These are phyloP conservation scores for Phasia obesa DNA, from an alignment of 2,888 invertebrate species.

Conservation along the genomic window DNA sequence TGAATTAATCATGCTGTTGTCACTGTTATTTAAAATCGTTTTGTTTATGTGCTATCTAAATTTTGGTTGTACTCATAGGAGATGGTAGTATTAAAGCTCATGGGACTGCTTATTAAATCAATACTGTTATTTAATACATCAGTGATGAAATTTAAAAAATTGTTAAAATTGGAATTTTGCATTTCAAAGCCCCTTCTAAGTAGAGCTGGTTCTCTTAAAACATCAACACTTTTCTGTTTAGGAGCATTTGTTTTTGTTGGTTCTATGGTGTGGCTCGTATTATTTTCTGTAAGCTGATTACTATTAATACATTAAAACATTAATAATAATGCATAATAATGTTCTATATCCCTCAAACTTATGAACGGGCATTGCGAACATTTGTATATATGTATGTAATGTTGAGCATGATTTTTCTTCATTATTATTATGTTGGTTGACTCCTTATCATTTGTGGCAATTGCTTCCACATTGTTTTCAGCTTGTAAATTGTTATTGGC, in stretches of 20 bases:
- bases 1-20: slow-evolving; percentile 1
- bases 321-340: slow-evolving; percentile 17
- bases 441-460: slow-evolving; percentile 19
- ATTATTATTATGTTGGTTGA: slow-evolving; percentile 14
- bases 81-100: slow-evolving; percentile 35
- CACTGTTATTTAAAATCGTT: slow-evolving; percentile 43
- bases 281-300: slow-evolving; percentile 66
- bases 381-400: slow-evolving; percentile 73
- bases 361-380: slow-evolving; percentile 80
- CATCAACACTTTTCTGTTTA: slow-evolving; percentile 81
- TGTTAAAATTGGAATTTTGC: slow-evolving; percentile 60
- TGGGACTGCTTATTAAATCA: slow-evolving; percentile 27
- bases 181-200: slow-evolving; percentile 77
- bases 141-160: slow-evolving; percentile 44
- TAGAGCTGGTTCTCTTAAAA: slow-evolving; percentile 78
- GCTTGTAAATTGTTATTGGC: too few species aligned
- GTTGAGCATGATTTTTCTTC: slow-evolving; percentile 5
- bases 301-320: slow-evolving; percentile 82
- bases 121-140: slow-evolving; percentile 42
- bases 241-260: slow-evolving; percentile 53
- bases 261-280: not conserved
- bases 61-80: slow-evolving; percentile 52
- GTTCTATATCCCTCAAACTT: slow-evolving; percentile 74
- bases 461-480: slow-evolving; percentile 45
- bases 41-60: slow-evolving; percentile 33